Conservation (phyloP, 2,888 invertebrate species). For the Zhengitettix transpicula region DNA sequence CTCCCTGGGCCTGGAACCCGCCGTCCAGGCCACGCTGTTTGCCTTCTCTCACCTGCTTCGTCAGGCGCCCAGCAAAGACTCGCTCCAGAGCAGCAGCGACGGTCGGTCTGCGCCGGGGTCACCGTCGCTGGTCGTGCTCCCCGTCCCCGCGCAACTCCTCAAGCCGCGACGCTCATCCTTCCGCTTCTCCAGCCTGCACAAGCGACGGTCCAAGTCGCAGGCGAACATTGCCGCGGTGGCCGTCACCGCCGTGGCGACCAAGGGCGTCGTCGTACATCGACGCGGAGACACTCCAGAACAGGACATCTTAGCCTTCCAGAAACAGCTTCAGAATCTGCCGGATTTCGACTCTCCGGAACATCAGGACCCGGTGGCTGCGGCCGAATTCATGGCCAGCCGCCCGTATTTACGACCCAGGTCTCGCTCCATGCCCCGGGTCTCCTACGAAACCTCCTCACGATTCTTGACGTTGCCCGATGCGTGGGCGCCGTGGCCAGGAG, state of each 20-base stretch:
- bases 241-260: neutral
- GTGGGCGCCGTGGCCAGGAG: conserved; percentile 14
- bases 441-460: conserved; percentile 22
- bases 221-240: conserved; percentile 18
- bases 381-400: conserved; percentile 16
- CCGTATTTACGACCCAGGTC: conserved; percentile 26
- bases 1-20: conserved; percentile 20
- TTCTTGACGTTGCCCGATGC: conserved; percentile 22
- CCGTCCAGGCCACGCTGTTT: conserved; percentile 19
- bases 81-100: conserved; percentile 19
- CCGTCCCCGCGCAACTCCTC: conserved; percentile 10
- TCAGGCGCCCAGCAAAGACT: conserved; percentile 22
- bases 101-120: conserved; percentile 15
- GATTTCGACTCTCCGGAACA: conserved; percentile 26
- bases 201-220: conserved; percentile 21
- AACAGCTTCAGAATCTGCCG: conserved; percentile 38
- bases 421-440: conserved; percentile 28
- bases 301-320: conserved; percentile 36
- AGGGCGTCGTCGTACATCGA: conserved; percentile 8
- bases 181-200: conserved; percentile 20
- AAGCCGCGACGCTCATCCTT: conserved; percentile 17
- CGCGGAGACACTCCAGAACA: conserved; percentile 25
- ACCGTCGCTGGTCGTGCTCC: conserved; percentile 14
- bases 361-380: conserved; percentile 13
- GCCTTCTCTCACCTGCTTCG: conserved; percentile 20